Evolutionary conservation across 1,140 invertebrate genomes (phyloP), one percentile per base, ranked within the genome.

Genomic region (Drosophila lacertosa): DNA sequence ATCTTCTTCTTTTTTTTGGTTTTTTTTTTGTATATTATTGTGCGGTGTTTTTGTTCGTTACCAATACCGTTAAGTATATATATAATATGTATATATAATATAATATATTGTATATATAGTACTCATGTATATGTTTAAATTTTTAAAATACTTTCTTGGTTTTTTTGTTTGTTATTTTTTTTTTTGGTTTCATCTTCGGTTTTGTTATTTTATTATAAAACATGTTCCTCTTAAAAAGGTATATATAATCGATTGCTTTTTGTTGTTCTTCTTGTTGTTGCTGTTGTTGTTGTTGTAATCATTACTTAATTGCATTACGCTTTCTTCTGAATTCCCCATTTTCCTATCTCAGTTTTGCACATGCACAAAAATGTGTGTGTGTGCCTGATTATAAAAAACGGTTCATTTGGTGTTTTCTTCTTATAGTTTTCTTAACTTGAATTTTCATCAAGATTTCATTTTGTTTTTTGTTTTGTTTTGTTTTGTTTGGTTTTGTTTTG

Each of bases 31-130:
- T 86, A 86, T 86, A 86, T 88, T 86, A 86, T 86, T 86, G 82
- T 86, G 82, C 82, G 82, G 82, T 86, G 82, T 86, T 88, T 78
- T 86, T 86, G 82, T 86, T 86, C 82, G 82, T 82, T 86, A 88
- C 77, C 82, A 82, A 76, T 88, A 77, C 72, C 80, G 74, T 86
- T 76, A 75, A 81, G 75, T 83, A 79, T 81, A 83, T 74, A 81
- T 74, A 70, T 53, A 71, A 81, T 81, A 81, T 81, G 54, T 84
- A 84, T 83, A 78, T 78, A 78, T 78, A 82, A 77, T 77, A 73
- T 73, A 73, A 72, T 76, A 76, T 68, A 73, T 54, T 67, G 57
- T 75, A 57, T 75, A 75, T 75, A 84, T 84, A 86, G 81, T 84
- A 86, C 50, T 84, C 81, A 86, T 84, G 81, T 84, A 84, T 88